phyloP scores from a whole-genome alignment of 2,113 vertebrate genomes.

The Picathartes gymnocephalus region DNA sequence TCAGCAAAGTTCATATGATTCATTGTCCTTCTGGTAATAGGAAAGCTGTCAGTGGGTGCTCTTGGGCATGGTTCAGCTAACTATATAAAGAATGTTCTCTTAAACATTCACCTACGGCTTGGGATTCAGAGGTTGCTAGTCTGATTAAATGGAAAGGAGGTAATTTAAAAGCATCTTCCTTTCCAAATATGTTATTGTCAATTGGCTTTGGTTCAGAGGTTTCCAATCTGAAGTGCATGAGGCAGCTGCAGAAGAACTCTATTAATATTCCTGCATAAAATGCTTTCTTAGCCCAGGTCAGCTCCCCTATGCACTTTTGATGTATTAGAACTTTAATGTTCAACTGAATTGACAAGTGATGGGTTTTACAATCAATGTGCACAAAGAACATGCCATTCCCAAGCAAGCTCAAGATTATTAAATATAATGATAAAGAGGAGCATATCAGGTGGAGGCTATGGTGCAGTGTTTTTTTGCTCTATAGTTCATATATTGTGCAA shows the following conservation, averaged over 20 bases:
- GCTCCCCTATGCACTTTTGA: slow-evolving; percentile 54
- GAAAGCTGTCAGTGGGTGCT: slow-evolving; percentile 65
- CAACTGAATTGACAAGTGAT: slow-evolving; percentile 48
- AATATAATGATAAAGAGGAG: slow-evolving; percentile 6
- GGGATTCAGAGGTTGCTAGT: slow-evolving; percentile 64
- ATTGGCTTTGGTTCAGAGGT: slow-evolving; percentile 62
- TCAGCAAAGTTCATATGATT: slow-evolving; percentile 67
- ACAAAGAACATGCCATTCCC: slow-evolving; percentile 8
- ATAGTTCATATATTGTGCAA: not conserved
- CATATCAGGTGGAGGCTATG: not conserved
- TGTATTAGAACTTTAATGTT: slow-evolving; percentile 52
- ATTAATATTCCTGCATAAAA: slow-evolving; percentile 48
- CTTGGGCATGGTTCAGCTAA: slow-evolving; percentile 62
- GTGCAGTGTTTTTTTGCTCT: not conserved
- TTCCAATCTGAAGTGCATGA: slow-evolving; percentile 56
- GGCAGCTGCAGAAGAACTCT: slow-evolving; percentile 26
- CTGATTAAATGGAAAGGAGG: slow-evolving; percentile 66
- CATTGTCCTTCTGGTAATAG: slow-evolving; percentile 70
- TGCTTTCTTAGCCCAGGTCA: slow-evolving; percentile 59
- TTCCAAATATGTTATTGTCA: slow-evolving; percentile 65
- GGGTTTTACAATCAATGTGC: slow-evolving; percentile 44
- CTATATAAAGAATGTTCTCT: slow-evolving; percentile 60
- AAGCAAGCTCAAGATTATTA: slow-evolving; percentile 35
- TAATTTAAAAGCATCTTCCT: slow-evolving; percentile 64
- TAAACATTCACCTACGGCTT: slow-evolving; percentile 61